These are phyloP conservation scores for Actinernus sp. DNA, from an alignment of 92 coral and sea anemone species.

Conservation along the genomic window DNA sequence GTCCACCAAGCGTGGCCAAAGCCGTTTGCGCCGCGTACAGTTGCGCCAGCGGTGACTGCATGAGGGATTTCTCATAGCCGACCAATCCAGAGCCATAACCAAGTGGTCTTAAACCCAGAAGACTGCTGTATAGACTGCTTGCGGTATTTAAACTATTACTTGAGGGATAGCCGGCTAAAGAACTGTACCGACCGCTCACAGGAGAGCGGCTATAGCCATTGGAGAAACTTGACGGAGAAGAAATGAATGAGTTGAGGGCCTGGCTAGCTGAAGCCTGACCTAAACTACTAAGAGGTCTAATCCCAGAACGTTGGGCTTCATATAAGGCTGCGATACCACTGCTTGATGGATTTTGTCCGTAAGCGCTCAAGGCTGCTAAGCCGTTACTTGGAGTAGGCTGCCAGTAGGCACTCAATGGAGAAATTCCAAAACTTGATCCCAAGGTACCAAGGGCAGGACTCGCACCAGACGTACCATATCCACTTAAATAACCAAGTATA, in stretches of 20 bases:
- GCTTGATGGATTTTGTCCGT: not conserved
- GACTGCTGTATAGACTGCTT: slow-evolving; percentile 1
- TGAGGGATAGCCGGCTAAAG: not conserved
- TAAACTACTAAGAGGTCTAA: not conserved
- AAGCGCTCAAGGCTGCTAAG: not conserved
- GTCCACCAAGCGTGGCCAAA: slow-evolving; percentile 1
- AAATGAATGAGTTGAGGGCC: not conserved
- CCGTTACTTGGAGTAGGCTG: not conserved
- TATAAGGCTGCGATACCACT: not conserved
- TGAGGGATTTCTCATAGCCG: slow-evolving; percentile 50
- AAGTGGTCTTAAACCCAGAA: slow-evolving; percentile 6
- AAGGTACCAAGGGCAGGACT: not conserved
- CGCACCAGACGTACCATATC: slow-evolving; percentile 1
- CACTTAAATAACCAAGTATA: not conserved
- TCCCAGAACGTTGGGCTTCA: not conserved
- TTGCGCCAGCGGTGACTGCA: slow-evolving; percentile 61
- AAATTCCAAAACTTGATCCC: not conserved
- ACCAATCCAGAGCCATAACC: slow-evolving; percentile 13
- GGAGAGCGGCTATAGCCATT: not conserved
- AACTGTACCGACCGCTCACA: not conserved
- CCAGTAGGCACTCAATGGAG: not conserved
- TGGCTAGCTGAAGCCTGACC: not conserved
- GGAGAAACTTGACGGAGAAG: not conserved
- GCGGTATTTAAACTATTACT: not conserved
- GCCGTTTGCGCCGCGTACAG: slow-evolving; percentile 54